These are phyloP conservation scores for Druon quercuslanigerum DNA, from an alignment of 1,140 invertebrate genomes.

Conservation along the genomic window DNA sequence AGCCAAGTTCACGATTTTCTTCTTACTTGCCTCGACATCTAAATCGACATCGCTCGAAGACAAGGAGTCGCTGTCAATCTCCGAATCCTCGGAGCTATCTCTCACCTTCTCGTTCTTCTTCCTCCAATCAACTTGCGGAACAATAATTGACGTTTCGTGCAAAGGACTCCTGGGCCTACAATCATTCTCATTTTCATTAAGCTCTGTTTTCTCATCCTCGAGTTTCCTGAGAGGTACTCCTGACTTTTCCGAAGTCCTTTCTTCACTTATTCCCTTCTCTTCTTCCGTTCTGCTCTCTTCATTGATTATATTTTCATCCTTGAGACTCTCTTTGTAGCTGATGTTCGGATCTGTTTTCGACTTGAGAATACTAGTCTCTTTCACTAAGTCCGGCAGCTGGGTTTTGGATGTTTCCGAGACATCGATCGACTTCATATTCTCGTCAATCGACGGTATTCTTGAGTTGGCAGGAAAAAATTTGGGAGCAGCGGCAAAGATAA, in stretches of 20 bases:
- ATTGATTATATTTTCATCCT: background rate
- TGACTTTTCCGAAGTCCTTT: constrained; percentile 36
- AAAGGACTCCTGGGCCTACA: constrained; percentile 77
- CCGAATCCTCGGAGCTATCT: constrained; percentile 68
- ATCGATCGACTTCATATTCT: constrained; percentile 32
- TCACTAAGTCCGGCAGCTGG: constrained; percentile 69
- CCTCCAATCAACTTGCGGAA: constrained; percentile 80
- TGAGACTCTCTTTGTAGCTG: constrained; percentile 31
- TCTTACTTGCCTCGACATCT: constrained; percentile 47
- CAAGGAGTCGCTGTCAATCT: constrained; percentile 80
- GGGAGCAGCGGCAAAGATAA: constrained; percentile 44
- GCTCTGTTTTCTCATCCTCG: background rate
- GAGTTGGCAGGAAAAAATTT: constrained; percentile 58
- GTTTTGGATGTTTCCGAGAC: constrained; percentile 44
- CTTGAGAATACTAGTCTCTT: constrained; percentile 69
- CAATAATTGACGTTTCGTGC: constrained; percentile 80
- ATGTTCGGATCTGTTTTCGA: constrained; percentile 56
- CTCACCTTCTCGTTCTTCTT: constrained; percentile 67
- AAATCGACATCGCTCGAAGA: constrained; percentile 72
- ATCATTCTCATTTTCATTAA: constrained; percentile 58
- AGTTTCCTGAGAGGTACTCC: constrained; percentile 13
- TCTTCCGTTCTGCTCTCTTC: constrained; percentile 22
- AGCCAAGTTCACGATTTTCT: constrained; percentile 52
- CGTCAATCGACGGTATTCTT: constrained; percentile 16
- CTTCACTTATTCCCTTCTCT: constrained; percentile 28